Conservation (phyloP, 1,140 invertebrate genomes). For the Wiebesia pumilae region DNA sequence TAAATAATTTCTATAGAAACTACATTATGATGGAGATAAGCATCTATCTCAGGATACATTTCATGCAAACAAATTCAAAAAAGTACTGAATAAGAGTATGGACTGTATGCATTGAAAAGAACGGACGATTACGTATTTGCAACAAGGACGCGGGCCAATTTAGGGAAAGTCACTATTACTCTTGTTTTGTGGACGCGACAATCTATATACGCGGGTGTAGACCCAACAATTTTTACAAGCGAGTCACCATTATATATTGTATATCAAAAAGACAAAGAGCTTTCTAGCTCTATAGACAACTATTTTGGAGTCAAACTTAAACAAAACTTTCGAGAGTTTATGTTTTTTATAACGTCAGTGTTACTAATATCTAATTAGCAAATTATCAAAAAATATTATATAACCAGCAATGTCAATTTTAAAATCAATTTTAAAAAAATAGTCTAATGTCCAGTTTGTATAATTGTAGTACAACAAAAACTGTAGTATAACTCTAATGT, state of each 20-base stretch:
- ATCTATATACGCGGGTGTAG: neutral
- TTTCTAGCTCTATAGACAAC: too few species aligned
- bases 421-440: too few species aligned
- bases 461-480: too few species aligned
- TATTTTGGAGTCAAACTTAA: too few species aligned
- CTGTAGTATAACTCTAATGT: too few species aligned
- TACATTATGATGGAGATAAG: neutral
- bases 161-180: conserved; percentile 20
- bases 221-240: neutral
- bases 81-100: neutral
- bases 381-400: too few species aligned
- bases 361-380: too few species aligned
- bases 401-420: too few species aligned
- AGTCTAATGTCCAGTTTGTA: too few species aligned
- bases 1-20: neutral
- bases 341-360: too few species aligned
- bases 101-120: neutral
- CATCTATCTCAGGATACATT: neutral
- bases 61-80: neutral
- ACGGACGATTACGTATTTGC: neutral
- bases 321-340: too few species aligned
- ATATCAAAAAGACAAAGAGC: neutral
- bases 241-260: neutral
- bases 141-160: conserved; percentile 19
- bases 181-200: neutral